phyloP scores from a whole-genome alignment of 2,113 vertebrate species.

The Acrocephalus arundinaceus region DNA sequence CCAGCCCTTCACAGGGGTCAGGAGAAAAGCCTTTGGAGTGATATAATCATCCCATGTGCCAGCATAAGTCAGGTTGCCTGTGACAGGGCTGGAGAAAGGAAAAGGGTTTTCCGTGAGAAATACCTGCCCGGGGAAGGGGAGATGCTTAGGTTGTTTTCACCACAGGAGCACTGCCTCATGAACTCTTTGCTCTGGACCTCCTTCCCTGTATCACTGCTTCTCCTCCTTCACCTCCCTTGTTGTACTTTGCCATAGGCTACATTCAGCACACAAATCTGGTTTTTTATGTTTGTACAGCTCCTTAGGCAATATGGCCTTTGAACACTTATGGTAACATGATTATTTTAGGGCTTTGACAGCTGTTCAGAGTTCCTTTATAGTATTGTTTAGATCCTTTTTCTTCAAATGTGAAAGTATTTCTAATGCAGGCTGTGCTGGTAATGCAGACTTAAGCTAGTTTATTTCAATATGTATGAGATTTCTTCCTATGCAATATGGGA shows the following conservation, averaged over 20 bases:
- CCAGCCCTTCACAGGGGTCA: not conserved
- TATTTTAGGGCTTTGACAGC: not conserved
- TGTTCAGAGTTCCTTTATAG: not conserved
- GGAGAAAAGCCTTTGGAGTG: not conserved
- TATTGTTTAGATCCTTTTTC: not conserved
- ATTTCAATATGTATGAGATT: not conserved
- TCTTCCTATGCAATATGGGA: not conserved
- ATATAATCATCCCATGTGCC: fast-evolving
- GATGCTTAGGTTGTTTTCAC: not conserved
- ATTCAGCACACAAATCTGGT: not conserved
- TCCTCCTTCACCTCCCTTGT: not conserved
- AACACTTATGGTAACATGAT: not conserved
- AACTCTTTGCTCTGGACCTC: not conserved
- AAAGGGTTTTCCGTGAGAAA: not conserved
- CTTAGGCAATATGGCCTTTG: not conserved
- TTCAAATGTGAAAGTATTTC: not conserved
- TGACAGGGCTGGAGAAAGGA: not conserved
- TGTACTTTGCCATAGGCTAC: not conserved
- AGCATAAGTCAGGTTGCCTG: fast-evolving
- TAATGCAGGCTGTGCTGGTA: not conserved
- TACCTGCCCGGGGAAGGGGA: too few species aligned
- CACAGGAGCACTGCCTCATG: not conserved
- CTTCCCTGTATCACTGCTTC: not conserved
- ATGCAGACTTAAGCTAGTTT: not conserved
- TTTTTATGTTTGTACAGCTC: not conserved